Evolutionary conservation across 2,113 vertebrate species (phyloP), one percentile per base, ranked within the genome.

Genomic region (Rousettus leschenaultii): DNA sequence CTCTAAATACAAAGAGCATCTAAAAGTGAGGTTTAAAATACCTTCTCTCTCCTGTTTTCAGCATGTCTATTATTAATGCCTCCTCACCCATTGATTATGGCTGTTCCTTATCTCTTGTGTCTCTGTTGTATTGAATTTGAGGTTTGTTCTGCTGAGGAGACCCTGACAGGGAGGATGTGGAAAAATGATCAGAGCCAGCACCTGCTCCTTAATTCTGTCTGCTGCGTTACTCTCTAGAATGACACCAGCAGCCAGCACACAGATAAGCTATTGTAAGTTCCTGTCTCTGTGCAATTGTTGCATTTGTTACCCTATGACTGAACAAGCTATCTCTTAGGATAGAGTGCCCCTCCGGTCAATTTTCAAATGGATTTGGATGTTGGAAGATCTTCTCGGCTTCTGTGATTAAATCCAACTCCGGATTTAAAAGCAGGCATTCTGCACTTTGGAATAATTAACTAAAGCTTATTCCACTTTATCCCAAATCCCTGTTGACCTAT

Each of bases 401-500:
- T 96, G 94, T 82, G 89, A 82, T 82, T 74, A 91, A 96, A 97
- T 57, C 45, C 77, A 94, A 95, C 95, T 97, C 95, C 70, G 89
- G 97, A 95, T 97, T 97, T 98, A 92, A 96, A 98, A 97, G 78
- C 86, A 55, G 89, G 85, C 97, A 57, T 89, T 38, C 66, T 83
- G 48, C 80, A 83, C 70, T 84, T 95, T 96, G 97, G 96, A 96
- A 93, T 78, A 98, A 97, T 98, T 98, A 98, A 96, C 82, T 55
- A 78, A 88, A 88, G 95, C 95, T 98, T 96, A 94, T 94, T 78
- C 95, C 82, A 68, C 75, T 97, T 63, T 94, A 80, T 87, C 89
- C 96, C 80, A 71, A 89, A 97, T 97, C 98, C 95, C 90, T 65
- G 95, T 75, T 98, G 98, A 98, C 98, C 97, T 97, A 95, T 21